Base-by-base conservation (phyloP, 2,888 invertebrate species). In the Dendrolimus pini region DNA sequence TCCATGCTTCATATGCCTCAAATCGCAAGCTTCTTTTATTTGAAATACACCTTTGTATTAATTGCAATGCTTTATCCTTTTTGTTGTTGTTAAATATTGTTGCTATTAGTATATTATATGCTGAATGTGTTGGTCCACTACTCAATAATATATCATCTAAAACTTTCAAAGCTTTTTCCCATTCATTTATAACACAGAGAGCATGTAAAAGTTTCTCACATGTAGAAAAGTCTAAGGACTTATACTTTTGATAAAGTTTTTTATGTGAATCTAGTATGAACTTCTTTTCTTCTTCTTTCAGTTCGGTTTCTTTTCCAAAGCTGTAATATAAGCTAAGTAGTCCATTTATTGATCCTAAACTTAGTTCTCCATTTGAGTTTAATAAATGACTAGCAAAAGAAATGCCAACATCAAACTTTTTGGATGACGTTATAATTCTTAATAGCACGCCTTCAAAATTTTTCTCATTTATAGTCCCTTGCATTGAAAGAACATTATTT, bases 371-470 rank as follows among this genome's bases (percentile, higher is more conserved):
- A 52, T 90, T 83, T 57, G 82, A 82, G 0, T 69, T 71, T 63
- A 84, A 81, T 52, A 95, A 77, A 83, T 92, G 92, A 7, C 90
- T 74, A 0, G 93, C 78, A 81, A 93, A 95, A 42, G 90, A 92
- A 60, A 91, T 81, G 0, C 93, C 94, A 47, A 89, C 71, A 55
- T 89, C 71, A 56, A 92, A 79, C 54, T 92, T 84, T 42, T 83
- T 82, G 0, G 71, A 65, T 7, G 68, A 70, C 8, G 83, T 70
- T 77, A 94, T 92, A 18, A 88, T 69, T 59, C 92, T 91, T 53
- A 95, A 71, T 53, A 95, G 85, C 1, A 92, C 73, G 52, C 92
- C 92, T 80, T 95, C 94, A 47, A 94, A 81, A 73, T 93, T 94
- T 53, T 85, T 82, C 53, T 80, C 62, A 55, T 82, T 92, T 12